Base-by-base conservation (phyloP, 2,113 vertebrate genomes). In the Porphyrio hochstetteri region DNA sequence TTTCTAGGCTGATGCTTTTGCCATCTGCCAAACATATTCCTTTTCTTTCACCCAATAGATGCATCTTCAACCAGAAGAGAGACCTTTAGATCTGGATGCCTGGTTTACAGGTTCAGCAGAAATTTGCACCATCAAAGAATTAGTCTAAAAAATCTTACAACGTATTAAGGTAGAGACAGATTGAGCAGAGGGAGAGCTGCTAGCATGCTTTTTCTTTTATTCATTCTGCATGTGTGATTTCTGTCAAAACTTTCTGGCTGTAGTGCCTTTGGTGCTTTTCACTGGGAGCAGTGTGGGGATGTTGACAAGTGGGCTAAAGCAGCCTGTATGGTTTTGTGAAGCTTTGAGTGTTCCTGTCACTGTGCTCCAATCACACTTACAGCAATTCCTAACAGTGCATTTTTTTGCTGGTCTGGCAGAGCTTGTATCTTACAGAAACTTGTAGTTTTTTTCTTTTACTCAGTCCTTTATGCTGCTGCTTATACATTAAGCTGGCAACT, bases 1-100 rank as follows among this genome's bases (percentile, higher is more conserved):
- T 95, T 94, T 77, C 42, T 40, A 60, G 64, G 59, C 64, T 88
- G 92, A 60, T 68, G 29, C 42, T 92, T 88, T 55, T 82, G 46
- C 70, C 64, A 63, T 61, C 92, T 93, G 90, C 74, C 74, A 82
- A 29, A 70, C 36, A 17, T 65, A 16, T 68, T 70, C 61, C 57
- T 86, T 69, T 50, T 63, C 20, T 74, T 80, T 68, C 67, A 35
- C 31, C 0, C 44, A 65, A 59, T 16, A 57, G 57, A 36, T 57
- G 59, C 23, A 59, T 70, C 63, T 93, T 86, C 65, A 55, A 85
- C 48, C 55, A 38, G n/a, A 36, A 85, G n/a, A 61, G 71, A 91
- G 50, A 53, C 77, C 40, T 95, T 95, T 60, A 71, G 82, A 52
- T 90, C n/a, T n/a, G 57, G 2, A 10, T 46, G 55, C 28, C 67